Evolutionary conservation across 2,888 invertebrate genomes (phyloP).

Genomic region (Morpho deidamia): DNA sequence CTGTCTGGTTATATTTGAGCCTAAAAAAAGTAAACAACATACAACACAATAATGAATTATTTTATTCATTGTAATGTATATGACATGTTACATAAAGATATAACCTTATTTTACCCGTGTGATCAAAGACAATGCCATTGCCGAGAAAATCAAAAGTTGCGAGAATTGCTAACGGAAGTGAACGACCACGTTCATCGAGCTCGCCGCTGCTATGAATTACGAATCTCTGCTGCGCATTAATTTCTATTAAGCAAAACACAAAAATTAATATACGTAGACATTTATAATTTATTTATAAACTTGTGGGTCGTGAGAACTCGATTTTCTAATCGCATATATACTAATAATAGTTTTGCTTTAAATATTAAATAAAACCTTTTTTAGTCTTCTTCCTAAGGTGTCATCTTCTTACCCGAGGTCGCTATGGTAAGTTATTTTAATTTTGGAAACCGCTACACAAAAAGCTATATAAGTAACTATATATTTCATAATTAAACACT

Average conservation of each 20-base stretch:
- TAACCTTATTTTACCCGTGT: conserved; percentile 62
- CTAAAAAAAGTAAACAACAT: conserved; percentile 30
- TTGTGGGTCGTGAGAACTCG: too few relatives aligned
- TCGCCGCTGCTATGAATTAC: conserved; percentile 63
- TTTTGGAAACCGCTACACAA: too few relatives aligned
- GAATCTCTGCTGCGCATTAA: conserved; percentile 58
- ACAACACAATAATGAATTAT: neutral
- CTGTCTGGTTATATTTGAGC: conserved; percentile 68
- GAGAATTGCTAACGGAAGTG: conserved; percentile 52
- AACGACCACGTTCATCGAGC: conserved; percentile 52
- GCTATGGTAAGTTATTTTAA: too few relatives aligned
- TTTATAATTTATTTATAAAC: too few relatives aligned
- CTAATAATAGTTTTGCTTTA: too few relatives aligned
- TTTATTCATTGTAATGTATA: neutral
- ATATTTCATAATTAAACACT: too few relatives aligned
- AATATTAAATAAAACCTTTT: too few relatives aligned
- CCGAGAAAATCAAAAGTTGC: conserved; percentile 65
- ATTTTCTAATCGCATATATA: too few relatives aligned
- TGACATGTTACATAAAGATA: neutral
- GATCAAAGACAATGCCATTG: conserved; percentile 66
- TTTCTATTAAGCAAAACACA: conserved; percentile 36
- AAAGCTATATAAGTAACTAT: too few relatives aligned
- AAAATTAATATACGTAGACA: neutral
- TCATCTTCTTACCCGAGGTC: too few relatives aligned
- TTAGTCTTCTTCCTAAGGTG: too few relatives aligned